A percentile compares a stretch with the other conserved stretches of the same genome.
Conservation (phyloP, 2,113 vertebrate species). For the Ptychochromis oligacanthus region DNA sequence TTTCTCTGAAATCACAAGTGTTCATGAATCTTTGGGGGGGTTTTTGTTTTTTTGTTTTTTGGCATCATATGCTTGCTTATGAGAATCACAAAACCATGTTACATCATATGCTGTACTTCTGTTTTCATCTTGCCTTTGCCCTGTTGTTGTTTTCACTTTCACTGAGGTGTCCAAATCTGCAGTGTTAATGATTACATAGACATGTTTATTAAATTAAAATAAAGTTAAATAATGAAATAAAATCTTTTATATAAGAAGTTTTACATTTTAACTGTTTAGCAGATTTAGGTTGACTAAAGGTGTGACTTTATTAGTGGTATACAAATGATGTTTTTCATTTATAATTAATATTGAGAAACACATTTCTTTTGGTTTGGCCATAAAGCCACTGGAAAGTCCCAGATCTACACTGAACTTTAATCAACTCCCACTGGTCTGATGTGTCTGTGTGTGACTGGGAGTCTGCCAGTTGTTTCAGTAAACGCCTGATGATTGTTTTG, state of each 20-base stretch:
- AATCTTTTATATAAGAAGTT: background rate
- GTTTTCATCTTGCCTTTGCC: background rate
- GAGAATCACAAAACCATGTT: slow-evolving; percentile 18
- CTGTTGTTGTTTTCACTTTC: slow-evolving; percentile 20
- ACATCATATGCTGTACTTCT: background rate
- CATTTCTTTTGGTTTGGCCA: background rate
- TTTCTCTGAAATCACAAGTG: slow-evolving; percentile 31
- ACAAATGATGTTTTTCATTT: background rate
- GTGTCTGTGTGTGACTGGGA: slow-evolving; percentile 12
- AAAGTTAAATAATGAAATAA: background rate
- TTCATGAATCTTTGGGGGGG: background rate
- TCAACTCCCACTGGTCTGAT: slow-evolving; percentile 48
- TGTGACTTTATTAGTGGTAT: background rate
- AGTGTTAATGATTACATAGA: background rate
- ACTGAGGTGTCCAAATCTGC: background rate
- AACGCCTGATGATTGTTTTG: slow-evolving; percentile 13
- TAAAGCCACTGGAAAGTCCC: slow-evolving; percentile 64
- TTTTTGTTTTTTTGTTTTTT: slow-evolving; percentile 1
- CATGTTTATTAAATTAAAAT: background rate
- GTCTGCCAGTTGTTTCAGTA: slow-evolving; percentile 26
- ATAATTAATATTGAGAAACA: slow-evolving; percentile 28
- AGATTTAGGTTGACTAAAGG: background rate
- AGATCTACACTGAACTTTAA: background rate
- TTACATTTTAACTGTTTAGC: background rate
- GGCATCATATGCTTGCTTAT: background rate